Conservation (phyloP, 2,888 invertebrate genomes). For the Monopis laevigella region DNA sequence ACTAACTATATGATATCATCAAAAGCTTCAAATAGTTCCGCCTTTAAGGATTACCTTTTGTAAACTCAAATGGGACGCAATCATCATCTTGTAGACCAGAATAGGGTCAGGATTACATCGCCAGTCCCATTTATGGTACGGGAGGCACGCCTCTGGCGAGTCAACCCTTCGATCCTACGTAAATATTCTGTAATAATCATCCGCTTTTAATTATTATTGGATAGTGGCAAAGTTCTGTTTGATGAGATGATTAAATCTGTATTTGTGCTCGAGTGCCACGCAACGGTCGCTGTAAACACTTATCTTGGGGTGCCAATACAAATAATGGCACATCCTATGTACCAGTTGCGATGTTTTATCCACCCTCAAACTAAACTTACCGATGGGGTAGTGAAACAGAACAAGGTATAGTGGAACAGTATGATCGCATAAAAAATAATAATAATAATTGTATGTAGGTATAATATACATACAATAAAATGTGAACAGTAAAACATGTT, state of each 20-base stretch:
- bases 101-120: conserved; percentile 42
- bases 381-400: too few relatives aligned
- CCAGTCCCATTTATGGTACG: conserved; percentile 24
- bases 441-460: too few relatives aligned
- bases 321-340: too few relatives aligned
- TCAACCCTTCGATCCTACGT: conserved; percentile 47
- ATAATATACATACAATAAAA: too few relatives aligned
- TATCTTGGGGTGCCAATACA: too few relatives aligned
- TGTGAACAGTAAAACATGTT: too few relatives aligned
- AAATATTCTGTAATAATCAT: conserved; percentile 65
- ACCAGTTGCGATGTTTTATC: too few relatives aligned
- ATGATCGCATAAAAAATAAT: too few relatives aligned
- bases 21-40: conserved; percentile 54
- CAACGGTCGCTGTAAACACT: too few relatives aligned
- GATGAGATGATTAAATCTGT: conserved; percentile 65
- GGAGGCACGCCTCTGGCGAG: conserved; percentile 39
- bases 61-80: conserved; percentile 64
- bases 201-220: conserved; percentile 67
- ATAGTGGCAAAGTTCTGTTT: conserved; percentile 58
- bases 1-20: conserved; percentile 31
- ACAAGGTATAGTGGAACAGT: too few relatives aligned
- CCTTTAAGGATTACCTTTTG: conserved; percentile 64
- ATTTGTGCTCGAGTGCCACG: conserved; percentile 53
- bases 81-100: conserved; percentile 60
- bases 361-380: too few relatives aligned